A percentile compares a stretch with the other conserved stretches of the same genome.
Evolutionary conservation across 2,797 vertebrate genomes (phyloP).

Genomic region (Molothrus ater): DNA sequence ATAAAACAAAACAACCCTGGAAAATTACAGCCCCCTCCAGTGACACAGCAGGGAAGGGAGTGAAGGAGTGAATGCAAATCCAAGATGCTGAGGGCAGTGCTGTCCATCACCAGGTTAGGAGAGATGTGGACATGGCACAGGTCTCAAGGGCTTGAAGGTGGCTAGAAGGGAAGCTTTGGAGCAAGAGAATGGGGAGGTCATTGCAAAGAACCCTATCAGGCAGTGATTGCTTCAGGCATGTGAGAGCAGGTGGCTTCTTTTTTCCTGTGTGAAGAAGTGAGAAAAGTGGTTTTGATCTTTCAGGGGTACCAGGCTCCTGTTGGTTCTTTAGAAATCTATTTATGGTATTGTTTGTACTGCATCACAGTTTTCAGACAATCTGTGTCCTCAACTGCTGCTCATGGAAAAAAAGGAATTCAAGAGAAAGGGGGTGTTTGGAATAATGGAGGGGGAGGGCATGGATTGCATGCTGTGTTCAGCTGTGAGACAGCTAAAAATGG

Average conservation of each 20-base stretch:
- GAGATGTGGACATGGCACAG: neutral
- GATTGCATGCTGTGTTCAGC: neutral
- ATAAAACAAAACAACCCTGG: neutral
- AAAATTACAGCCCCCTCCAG: neutral
- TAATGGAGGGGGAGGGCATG: neutral
- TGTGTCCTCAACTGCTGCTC: constrained; percentile 30
- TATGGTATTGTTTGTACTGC: neutral
- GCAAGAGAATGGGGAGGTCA: neutral
- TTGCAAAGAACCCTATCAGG: neutral
- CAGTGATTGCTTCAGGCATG: neutral
- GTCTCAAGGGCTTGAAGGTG: neutral
- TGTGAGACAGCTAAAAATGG: neutral
- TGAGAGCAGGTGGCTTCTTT: constrained; percentile 5
- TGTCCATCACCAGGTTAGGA: neutral
- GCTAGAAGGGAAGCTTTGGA: neutral
- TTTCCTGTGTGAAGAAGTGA: neutral
- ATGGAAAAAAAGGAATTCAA: neutral
- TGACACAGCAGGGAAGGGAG: neutral
- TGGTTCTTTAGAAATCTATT: constrained; percentile 43
- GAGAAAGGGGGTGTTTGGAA: neutral
- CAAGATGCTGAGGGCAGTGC: neutral
- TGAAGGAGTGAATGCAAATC: neutral
- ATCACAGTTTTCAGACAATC: constrained; percentile 43
- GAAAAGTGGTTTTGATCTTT: constrained; percentile 28
- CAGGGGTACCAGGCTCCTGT: neutral